A percentile compares a stretch with the other conserved stretches of the same genome.
phyloP scores from a whole-genome alignment of 2,113 vertebrate genomes.

The Chlorodrepanis virens region DNA sequence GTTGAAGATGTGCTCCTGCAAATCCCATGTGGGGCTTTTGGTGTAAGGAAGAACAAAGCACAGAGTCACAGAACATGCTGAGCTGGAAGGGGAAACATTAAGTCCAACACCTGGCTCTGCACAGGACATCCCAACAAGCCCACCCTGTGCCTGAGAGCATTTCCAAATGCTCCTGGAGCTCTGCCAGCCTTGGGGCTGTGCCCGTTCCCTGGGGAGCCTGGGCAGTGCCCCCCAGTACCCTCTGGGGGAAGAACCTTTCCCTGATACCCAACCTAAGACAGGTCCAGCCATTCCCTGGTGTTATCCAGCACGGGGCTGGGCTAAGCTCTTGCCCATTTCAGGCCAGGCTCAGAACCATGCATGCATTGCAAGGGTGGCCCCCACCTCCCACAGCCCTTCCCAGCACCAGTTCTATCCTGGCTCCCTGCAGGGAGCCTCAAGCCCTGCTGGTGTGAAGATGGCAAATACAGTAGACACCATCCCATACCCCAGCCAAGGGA shows the following conservation, averaged over 20 bases:
- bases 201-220: not conserved
- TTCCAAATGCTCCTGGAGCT: not conserved
- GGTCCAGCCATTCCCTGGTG: not conserved
- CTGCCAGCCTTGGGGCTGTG: fast-evolving
- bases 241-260: not conserved
- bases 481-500: not conserved
- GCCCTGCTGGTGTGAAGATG: not conserved
- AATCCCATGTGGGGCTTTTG: not conserved
- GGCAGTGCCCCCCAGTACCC: fast-evolving
- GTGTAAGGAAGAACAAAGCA: not conserved
- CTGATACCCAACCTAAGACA: not conserved
- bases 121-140: not conserved
- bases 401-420: not conserved
- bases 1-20: not conserved
- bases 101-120: not conserved
- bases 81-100: not conserved
- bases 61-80: not conserved
- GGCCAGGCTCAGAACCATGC: not conserved
- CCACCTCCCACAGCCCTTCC: not conserved
- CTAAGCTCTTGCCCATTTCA: not conserved
- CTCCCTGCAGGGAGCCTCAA: not conserved
- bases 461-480: not conserved
- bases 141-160: not conserved
- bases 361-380: not conserved
- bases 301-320: not conserved